These are phyloP conservation scores for Petrolisthes manimaculis DNA, from an alignment of 2,888 invertebrate genomes.

Conservation along the genomic window DNA sequence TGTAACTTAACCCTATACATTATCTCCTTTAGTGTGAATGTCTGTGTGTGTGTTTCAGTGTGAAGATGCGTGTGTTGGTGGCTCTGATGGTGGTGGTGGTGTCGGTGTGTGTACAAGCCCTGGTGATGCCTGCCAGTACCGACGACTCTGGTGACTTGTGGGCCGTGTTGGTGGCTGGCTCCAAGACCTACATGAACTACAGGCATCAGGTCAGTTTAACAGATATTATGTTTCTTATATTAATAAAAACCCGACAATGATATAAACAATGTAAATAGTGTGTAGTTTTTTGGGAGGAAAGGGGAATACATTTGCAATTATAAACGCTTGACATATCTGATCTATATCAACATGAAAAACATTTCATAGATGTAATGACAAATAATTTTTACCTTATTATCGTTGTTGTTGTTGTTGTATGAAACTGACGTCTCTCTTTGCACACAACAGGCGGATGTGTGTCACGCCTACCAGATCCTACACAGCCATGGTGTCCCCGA, in stretches of 20 bases:
- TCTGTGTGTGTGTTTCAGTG: not conserved
- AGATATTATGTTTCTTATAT: no score
- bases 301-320: no score
- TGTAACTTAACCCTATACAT: no score
- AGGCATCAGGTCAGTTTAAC: slow-evolving; percentile 35
- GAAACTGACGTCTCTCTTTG: no score
- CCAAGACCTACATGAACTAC: slow-evolving; percentile 35
- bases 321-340: no score
- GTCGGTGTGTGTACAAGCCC: not conserved
- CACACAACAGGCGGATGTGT: slow-evolving; percentile 74
- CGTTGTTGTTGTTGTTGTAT: no score
- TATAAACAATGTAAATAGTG: no score
- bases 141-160: slow-evolving; percentile 14
- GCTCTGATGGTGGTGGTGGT: not conserved
- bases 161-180: slow-evolving; percentile 43
- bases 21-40: not conserved
- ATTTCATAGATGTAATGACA: no score
- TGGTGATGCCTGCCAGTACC: not conserved
- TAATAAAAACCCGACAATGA: no score
- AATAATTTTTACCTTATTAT: no score
- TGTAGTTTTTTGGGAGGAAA: no score
- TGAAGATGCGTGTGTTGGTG: not conserved
- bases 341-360: no score
- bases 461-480: slow-evolving; percentile 75
- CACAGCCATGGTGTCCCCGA: slow-evolving; percentile 73